Evolutionary conservation across 2,888 invertebrate species (phyloP), one percentile per base, ranked within the genome.

Genomic region (Pyrochroa serraticornis): DNA sequence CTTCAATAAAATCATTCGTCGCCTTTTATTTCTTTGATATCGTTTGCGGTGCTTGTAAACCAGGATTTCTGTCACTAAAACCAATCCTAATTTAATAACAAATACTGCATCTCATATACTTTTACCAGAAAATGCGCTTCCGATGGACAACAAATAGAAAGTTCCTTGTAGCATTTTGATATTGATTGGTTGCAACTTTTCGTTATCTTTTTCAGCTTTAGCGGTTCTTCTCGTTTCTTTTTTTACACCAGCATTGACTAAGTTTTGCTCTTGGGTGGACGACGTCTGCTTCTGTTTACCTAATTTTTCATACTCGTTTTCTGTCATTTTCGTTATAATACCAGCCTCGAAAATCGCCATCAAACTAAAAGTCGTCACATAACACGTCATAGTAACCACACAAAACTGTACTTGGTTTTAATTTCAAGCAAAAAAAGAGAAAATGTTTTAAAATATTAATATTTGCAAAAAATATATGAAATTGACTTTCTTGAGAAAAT

Each of bases 341-440:
- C 91, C 91, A 1, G 89, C 87, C 79, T 91, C 90, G 67, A 90
- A 91, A 5, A 90, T 81, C 34, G 85, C 84, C 83, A 89, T 88
- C 1, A 90, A 78, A 30, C 90, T 90, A 66, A 6, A 69, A 66
- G 22, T 22, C 22, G n/a, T n/a, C n/a, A n/a, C n/a, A n/a, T n/a
- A n/a, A n/a, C n/a, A n/a, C n/a, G n/a, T n/a, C n/a, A n/a, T n/a
- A n/a, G n/a, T n/a, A n/a, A n/a, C n/a, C n/a, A n/a, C n/a, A n/a
- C n/a, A n/a, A n/a, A n/a, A n/a, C n/a, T n/a, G n/a, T n/a, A n/a
- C n/a, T n/a, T n/a, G n/a, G n/a, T n/a, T n/a, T n/a, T n/a, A n/a
- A n/a, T n/a, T n/a, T n/a, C n/a, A n/a, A n/a, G n/a, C n/a, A n/a
- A n/a, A n/a, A n/a, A n/a, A n/a, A n/a, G n/a, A n/a, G n/a, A n/a